Conservation (phyloP, 1,140 invertebrate genomes). For the Scaptodrosophila lebanonensis region DNA sequence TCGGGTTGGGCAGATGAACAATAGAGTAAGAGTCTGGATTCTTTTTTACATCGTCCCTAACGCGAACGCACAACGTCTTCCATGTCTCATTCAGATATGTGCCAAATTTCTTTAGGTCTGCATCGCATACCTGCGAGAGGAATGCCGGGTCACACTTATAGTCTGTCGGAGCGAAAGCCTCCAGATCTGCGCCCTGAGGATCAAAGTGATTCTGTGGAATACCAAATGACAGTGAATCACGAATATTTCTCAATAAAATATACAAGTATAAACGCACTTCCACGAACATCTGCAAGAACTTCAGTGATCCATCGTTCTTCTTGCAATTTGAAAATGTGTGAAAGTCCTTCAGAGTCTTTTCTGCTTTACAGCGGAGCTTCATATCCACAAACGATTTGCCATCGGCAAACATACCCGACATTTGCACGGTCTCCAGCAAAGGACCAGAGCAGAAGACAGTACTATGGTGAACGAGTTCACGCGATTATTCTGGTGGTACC, state of each 20-base stretch:
- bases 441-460: constrained; percentile 89
- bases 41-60: constrained; percentile 85
- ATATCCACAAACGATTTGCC: constrained; percentile 96
- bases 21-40: constrained; percentile 88
- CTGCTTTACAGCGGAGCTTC: constrained; percentile 83
- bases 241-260: too few relatives aligned
- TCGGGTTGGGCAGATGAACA: constrained; percentile 91
- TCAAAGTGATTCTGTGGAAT: constrained; percentile 81
- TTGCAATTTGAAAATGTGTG: constrained; percentile 82
- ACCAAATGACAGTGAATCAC: too few relatives aligned
- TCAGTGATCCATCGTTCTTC: constrained; percentile 80
- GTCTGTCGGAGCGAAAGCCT: constrained; percentile 84
- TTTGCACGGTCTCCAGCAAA: constrained; percentile 88
- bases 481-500: too few relatives aligned
- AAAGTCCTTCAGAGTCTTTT: constrained; percentile 82
- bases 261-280: constrained; percentile 78
- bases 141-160: constrained; percentile 85
- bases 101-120: constrained; percentile 82
- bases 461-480: constrained; percentile 76
- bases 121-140: constrained; percentile 82
- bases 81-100: constrained; percentile 85
- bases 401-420: constrained; percentile 85
- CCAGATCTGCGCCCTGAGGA: constrained; percentile 85
- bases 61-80: constrained; percentile 89
- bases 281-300: constrained; percentile 82